These are phyloP conservation scores for Patagioenas fasciata DNA, from an alignment of 2,113 vertebrate genomes.

Conservation along the genomic window DNA sequence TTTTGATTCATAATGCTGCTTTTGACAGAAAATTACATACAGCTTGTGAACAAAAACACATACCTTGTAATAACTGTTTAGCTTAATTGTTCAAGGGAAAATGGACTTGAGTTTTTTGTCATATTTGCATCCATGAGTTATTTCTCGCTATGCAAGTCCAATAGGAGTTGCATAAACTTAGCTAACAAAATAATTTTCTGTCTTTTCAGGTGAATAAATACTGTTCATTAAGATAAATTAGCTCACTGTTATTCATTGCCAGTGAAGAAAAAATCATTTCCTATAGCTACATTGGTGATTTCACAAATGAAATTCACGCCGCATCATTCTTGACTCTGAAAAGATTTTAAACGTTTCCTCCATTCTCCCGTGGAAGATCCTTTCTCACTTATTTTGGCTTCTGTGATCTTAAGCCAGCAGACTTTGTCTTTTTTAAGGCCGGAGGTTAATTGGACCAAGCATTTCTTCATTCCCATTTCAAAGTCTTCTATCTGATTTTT, in stretches of 20 bases:
- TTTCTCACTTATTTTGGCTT: slow-evolving; percentile 19
- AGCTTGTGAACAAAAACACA: neutral
- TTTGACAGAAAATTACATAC: neutral
- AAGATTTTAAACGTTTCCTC: neutral
- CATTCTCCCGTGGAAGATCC: neutral
- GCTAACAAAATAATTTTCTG: neutral
- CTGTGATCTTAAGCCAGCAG: slow-evolving; percentile 12
- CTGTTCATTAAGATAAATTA: neutral
- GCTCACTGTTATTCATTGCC: neutral
- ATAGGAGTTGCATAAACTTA: neutral
- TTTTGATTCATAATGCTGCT: neutral
- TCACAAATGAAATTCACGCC: neutral
- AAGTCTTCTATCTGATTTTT: slow-evolving; percentile 30
- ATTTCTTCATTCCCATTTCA: slow-evolving; percentile 33
- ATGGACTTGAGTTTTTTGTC: neutral
- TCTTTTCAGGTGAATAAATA: neutral
- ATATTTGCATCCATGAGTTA: neutral
- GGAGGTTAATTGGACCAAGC: slow-evolving; percentile 27
- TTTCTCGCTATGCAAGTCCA: neutral
- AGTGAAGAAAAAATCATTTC: neutral
- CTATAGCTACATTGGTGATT: neutral
- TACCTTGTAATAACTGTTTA: neutral
- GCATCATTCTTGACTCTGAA: neutral
- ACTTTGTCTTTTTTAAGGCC: neutral
- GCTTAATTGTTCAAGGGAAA: neutral